Evolutionary conservation across 2,113 vertebrate species (phyloP), one percentile per base, ranked within the genome.

Genomic region (Mus spicilegus): DNA sequence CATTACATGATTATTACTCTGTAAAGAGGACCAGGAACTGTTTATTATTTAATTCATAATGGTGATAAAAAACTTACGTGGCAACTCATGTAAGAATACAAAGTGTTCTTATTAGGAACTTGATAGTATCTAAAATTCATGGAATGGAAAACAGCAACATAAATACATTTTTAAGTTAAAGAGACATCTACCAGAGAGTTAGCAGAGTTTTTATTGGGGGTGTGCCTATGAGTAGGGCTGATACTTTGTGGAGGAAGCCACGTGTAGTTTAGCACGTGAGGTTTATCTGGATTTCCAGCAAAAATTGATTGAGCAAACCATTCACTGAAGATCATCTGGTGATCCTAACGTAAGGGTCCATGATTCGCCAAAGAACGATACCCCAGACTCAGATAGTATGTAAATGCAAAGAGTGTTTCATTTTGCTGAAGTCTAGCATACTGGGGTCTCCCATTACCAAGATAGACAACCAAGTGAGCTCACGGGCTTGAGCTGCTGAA

Each of bases 41-140:
- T n/a, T 65, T 63, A 82, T 73, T 94, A 73, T 76, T 97, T 91
- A 93, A 92, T 54, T 93, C 17, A 22, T 81, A 82, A 81, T 72
- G 39, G 3, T 90, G 28, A 90, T 84, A 56, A 56, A 87, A 85
- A 75, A 73, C 51, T 86, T 56, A 76, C 65, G 19, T 58, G 39
- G 11, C 10, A 11, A 28, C 10, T 87, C 14, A 70, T 67, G 10
- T 51, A 56, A 86, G 42, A 87, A 78, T 14, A 73, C 28, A 69
- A 75, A 76, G 61, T 46, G 42, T 94, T 95, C 20, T 56, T 90
- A n/a, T 84, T 63, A 84, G 20, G 20, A 89, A 88, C 17, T 93
- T 94, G 73, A 82, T 81, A 63, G 54, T 81, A 28, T 84, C 70
- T 86, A 85, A 96, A 58, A 61, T 80, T 85, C 85, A 80, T 92